Conservation (phyloP, 2,888 invertebrate species). For the Drosophila longiperda region DNA sequence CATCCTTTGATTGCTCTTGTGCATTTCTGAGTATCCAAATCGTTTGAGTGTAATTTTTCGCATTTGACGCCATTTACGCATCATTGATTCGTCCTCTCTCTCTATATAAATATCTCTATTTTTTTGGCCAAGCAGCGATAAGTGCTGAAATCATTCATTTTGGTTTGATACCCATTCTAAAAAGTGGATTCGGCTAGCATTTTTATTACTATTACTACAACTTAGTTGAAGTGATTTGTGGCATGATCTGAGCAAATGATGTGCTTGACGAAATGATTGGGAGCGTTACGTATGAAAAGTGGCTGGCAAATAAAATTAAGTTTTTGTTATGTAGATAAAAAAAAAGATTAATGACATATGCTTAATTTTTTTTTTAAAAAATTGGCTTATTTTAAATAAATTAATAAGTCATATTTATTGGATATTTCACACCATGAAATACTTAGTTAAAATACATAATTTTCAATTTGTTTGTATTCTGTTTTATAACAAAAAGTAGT, state of each 20-base stretch:
- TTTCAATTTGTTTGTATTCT: background rate
- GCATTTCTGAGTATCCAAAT: conserved; percentile 54
- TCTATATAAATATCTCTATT: background rate
- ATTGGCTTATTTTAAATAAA: background rate
- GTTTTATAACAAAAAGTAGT: background rate
- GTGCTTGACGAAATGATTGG: background rate
- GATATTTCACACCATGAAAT: background rate
- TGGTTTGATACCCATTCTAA: conserved; percentile 8
- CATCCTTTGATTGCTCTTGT: conserved; percentile 53
- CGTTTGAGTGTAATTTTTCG: conserved; percentile 58
- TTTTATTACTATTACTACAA: conserved; percentile 2
- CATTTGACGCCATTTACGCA: conserved; percentile 60
- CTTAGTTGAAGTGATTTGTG: conserved; percentile 21
- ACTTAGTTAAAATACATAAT: too few relatives aligned
- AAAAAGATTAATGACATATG: too few relatives aligned
- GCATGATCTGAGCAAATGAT: conserved; percentile 2
- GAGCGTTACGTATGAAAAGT: background rate
- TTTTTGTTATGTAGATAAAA: background rate
- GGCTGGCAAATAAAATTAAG: background rate
- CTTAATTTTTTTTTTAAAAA: background rate
- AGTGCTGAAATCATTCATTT: conserved; percentile 36
- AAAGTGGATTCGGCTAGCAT: conserved; percentile 1
- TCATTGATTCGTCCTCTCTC: conserved; percentile 25
- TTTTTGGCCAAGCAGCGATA: conserved; percentile 4
- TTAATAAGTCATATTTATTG: background rate